These are phyloP conservation scores for Limnephilus rhombicus DNA, from an alignment of 2,888 invertebrate genomes.

Conservation along the genomic window DNA sequence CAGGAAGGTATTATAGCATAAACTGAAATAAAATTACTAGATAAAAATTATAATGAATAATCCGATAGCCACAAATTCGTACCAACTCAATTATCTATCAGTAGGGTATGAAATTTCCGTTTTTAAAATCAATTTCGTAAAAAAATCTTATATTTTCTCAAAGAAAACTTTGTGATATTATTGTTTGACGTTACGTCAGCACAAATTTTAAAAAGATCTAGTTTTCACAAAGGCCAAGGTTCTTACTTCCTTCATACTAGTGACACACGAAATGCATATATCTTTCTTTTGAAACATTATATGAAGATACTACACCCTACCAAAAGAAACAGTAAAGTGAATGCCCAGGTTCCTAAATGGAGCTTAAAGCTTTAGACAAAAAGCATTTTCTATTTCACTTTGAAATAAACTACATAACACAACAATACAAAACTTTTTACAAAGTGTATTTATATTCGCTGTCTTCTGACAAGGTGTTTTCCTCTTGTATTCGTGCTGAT, in stretches of 20 bases:
- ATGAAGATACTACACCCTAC: neutral
- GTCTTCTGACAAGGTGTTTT: neutral
- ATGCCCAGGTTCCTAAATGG: neutral
- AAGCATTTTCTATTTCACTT: neutral
- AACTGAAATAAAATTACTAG: too few relatives aligned
- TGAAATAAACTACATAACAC: neutral
- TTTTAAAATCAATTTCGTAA: too few relatives aligned
- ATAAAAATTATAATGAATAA: too few relatives aligned
- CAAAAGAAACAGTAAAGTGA: neutral
- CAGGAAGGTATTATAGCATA: too few relatives aligned
- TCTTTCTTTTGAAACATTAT: neutral
- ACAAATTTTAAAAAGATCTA: too few relatives aligned
- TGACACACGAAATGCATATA: neutral
- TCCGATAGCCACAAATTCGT: too few relatives aligned
- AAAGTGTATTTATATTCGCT: neutral
- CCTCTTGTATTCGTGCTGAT: neutral
- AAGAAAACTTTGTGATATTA: too few relatives aligned
- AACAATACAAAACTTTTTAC: neutral
- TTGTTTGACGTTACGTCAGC: too few relatives aligned
- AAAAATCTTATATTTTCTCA: too few relatives aligned
- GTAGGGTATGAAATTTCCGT: too few relatives aligned
- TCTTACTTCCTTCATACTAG: neutral
- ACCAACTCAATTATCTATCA: too few relatives aligned
- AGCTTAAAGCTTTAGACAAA: neutral
- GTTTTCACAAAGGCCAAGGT: neutral